Base-by-base conservation (phyloP, 2,888 invertebrate genomes). In the Germaria angustata region DNA sequence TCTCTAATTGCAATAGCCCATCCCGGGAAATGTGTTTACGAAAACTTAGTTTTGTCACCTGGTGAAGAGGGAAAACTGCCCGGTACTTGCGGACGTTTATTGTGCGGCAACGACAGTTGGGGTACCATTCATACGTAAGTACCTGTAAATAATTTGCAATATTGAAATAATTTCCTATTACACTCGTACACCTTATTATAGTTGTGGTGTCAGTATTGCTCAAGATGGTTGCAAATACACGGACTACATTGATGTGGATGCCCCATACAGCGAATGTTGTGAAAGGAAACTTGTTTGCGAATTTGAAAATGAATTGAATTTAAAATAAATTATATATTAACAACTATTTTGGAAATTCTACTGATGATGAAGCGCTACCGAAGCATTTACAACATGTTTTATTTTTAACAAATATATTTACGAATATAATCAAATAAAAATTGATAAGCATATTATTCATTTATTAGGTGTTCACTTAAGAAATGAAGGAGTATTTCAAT, bases 1-100 rank as follows among this genome's bases (percentile, higher is more conserved):
- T 17, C 8, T 20, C 13, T 20, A 57, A 20, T n/a, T 44, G 13
- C 11, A 13, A 20, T 2, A 77, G 77, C 24, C n/a, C 28, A 78
- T 59, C 65, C 79, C 5, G 72, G 72, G 2, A 79, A 79, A 59
- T 79, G 79, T 51, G 79, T 79, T 17, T 34, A 41, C 17, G 11
- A 44, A 0, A 8, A 17, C 8, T 2, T 72, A n/a, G n/a, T 72
- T 9, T 24, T 79, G 2, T 57, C 72, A 34, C 9, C 49, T 9
- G 72, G 71, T 1, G 72, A 79, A 13, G 17, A 44, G 8, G 57
- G 46, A 0, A 51, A 66, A 17, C 11, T 59, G 17, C 55, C 65
- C 1, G n/a, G 15, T 0, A 7, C 2, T 0, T 79, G 79, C 51
- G 65, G 22, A 7, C 65, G n/a, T 4, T 5, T 79, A 24, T 2